phyloP scores from a whole-genome alignment of 1,140 invertebrate genomes.

The Macrotrachela quadricornifera region DNA sequence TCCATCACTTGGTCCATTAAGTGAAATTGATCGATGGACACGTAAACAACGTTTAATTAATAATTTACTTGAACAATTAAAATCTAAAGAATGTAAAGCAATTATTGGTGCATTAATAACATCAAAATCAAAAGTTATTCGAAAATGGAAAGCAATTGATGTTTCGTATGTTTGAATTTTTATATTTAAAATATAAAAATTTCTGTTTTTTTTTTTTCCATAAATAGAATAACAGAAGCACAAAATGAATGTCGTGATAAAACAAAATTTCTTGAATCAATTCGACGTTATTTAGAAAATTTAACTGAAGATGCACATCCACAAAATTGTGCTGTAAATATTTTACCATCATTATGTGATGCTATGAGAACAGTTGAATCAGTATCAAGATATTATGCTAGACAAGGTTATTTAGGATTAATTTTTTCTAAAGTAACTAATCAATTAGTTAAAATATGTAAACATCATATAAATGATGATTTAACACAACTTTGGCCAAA shows the following conservation, averaged over 20 bases:
- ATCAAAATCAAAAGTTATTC: constrained; percentile 26
- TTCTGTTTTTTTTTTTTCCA: background rate
- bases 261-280: constrained; percentile 26
- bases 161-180: constrained; percentile 16
- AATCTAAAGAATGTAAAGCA: constrained; percentile 28
- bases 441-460: constrained; percentile 25
- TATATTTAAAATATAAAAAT: no score
- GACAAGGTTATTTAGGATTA: constrained; percentile 26
- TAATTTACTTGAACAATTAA: constrained; percentile 27
- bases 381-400: constrained; percentile 24
- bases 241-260: constrained; percentile 31
- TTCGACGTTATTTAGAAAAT: constrained; percentile 16
- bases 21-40: constrained; percentile 26
- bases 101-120: constrained; percentile 28
- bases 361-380: constrained; percentile 27
- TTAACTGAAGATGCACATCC: constrained; percentile 17
- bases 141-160: constrained; percentile 29
- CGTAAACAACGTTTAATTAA: constrained; percentile 22
- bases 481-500: constrained; percentile 19
- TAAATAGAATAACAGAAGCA: constrained; percentile 26
- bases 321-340: constrained; percentile 18
- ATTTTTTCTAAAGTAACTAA: constrained; percentile 26
- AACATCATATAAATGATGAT: constrained; percentile 24
- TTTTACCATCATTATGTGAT: constrained; percentile 22
- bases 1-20: constrained; percentile 26